A percentile compares a stretch with the other conserved stretches of the same genome.
These are phyloP conservation scores for Idris sp. DNA, from an alignment of 1,140 invertebrate genomes.

Conservation along the genomic window DNA sequence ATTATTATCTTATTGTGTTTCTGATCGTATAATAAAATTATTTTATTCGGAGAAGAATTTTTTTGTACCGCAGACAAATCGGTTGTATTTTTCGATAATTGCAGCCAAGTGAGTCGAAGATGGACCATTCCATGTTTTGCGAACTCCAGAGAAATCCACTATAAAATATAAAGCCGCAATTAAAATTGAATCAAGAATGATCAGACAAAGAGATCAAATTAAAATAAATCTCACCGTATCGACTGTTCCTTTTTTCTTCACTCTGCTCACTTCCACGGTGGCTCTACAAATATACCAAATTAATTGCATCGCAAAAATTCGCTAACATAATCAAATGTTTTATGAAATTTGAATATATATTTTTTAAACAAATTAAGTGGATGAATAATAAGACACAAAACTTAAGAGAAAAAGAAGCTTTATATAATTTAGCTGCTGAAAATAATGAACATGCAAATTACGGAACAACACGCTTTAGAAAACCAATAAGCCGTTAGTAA, in stretches of 20 bases:
- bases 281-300: slow-evolving; percentile 75
- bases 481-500: slow-evolving; percentile 38
- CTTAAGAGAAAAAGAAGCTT: slow-evolving; percentile 31
- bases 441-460: slow-evolving; percentile 47
- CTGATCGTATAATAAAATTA: no score
- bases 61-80: slow-evolving; percentile 89
- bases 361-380: slow-evolving; percentile 1
- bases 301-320: slow-evolving; percentile 4
- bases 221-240: slow-evolving; percentile 82
- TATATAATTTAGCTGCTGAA: slow-evolving; percentile 22
- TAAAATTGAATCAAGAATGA: not conserved
- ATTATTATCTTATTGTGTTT: no score
- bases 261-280: slow-evolving; percentile 83
- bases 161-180: slow-evolving; percentile 64
- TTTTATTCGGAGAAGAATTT: slow-evolving; percentile 67
- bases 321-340: not conserved
- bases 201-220: not conserved
- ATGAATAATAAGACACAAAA: slow-evolving; percentile 35
- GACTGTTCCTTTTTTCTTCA: slow-evolving; percentile 82
- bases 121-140: slow-evolving; percentile 95
- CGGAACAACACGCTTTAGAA: slow-evolving; percentile 17
- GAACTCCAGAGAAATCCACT: slow-evolving; percentile 96
- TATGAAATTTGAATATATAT: not conserved
- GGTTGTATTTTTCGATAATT: slow-evolving; percentile 83
- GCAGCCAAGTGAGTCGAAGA: slow-evolving; percentile 91